phyloP scores from a whole-genome alignment of 2,888 invertebrate species.

The Lampropteryx suffumata region DNA sequence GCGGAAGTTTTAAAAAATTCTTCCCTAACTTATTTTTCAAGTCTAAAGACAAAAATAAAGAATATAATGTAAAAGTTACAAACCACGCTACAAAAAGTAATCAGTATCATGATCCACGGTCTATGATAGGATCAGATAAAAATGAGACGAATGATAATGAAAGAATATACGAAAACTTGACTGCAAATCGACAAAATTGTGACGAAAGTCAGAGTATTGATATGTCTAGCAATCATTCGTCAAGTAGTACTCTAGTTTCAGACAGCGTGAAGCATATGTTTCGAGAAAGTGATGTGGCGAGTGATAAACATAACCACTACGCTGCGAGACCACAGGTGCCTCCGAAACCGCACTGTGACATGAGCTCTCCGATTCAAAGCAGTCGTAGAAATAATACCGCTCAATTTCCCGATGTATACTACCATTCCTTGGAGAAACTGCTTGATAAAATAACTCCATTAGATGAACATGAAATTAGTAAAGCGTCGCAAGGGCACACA shows the following conservation, averaged over 20 bases:
- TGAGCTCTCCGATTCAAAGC: constrained; percentile 33
- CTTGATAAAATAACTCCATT: constrained; percentile 56
- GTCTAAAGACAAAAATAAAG: constrained; percentile 58
- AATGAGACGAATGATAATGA: constrained; percentile 49
- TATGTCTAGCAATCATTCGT: constrained; percentile 60
- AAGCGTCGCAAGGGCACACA: constrained; percentile 55
- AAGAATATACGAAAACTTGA: constrained; percentile 72
- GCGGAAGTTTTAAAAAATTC: constrained; percentile 66
- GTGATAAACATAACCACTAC: constrained; percentile 41
- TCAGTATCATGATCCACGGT: constrained; percentile 64
- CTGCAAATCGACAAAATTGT: constrained; percentile 43
- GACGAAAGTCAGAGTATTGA: constrained; percentile 45
- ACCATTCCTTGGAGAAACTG: constrained; percentile 71
- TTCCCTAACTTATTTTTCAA: constrained; percentile 69
- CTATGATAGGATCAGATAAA: constrained; percentile 48
- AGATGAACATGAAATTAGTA: constrained; percentile 64
- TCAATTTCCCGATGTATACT: constrained; percentile 68
- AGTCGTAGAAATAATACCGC: constrained; percentile 34
- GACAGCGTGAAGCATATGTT: constrained; percentile 53
- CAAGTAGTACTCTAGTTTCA: constrained; percentile 70
- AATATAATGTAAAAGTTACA: constrained; percentile 36
- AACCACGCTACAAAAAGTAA: constrained; percentile 52
- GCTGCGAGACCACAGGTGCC: constrained; percentile 61
- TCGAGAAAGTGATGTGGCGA: constrained; percentile 30
- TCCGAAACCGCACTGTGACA: constrained; percentile 54